Conservation (phyloP, 2,113 vertebrate species). For the Pteruthius melanotis region DNA sequence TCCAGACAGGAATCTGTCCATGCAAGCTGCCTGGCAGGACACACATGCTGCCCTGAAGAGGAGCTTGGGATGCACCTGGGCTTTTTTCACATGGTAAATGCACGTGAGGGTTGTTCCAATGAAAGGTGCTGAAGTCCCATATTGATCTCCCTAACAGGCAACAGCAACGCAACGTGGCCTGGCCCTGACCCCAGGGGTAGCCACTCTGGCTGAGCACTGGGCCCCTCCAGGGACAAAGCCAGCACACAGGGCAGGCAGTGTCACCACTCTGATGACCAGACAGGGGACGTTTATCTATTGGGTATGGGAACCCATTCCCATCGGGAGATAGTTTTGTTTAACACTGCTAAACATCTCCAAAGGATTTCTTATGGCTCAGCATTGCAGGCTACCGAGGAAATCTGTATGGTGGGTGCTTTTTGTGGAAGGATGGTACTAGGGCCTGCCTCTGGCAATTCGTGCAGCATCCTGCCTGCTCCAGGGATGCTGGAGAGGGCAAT, state of each 20-base stretch:
- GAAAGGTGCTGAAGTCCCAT: slow-evolving; percentile 6
- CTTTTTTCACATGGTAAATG: not conserved
- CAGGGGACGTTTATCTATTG: not conserved
- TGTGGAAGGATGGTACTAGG: no score
- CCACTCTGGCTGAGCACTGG: not conserved
- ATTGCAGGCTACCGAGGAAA: not conserved
- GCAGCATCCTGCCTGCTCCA: not conserved
- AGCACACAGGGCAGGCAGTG: not conserved
- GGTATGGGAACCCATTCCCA: not conserved
- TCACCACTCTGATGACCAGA: not conserved
- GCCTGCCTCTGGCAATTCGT: not conserved
- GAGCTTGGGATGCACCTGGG: not conserved
- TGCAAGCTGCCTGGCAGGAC: not conserved
- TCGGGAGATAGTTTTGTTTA: not conserved
- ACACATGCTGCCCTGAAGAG: not conserved
- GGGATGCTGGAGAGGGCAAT: not conserved
- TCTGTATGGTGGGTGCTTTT: not conserved
- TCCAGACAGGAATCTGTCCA: not conserved
- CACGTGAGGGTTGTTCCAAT: not conserved
- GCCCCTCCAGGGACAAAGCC: not conserved
- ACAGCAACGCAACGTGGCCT: not conserved
- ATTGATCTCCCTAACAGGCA: slow-evolving; percentile 14
- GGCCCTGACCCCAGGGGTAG: not conserved
- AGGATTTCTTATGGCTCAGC: not conserved
- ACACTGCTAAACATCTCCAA: not conserved